phyloP scores from a whole-genome alignment of 2,888 invertebrate genomes.

The Alloplasta piceator region DNA sequence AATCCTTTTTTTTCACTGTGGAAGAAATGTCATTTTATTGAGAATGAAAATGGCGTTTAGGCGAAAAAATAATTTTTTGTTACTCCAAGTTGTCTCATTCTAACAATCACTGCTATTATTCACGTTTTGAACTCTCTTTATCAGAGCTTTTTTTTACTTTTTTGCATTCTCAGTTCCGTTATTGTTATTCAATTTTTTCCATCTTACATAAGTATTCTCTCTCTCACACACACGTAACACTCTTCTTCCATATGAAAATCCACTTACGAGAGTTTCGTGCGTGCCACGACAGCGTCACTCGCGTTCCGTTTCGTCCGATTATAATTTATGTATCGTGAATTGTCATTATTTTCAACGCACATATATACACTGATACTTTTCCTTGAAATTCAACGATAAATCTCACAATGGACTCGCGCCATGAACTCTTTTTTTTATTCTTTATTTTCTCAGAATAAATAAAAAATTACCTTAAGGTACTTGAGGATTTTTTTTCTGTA shows the following conservation, averaged over 20 bases:
- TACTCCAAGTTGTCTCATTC: no score
- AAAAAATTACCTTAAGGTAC: background rate
- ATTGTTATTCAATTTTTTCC: conserved; percentile 68
- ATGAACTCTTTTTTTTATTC: conserved; percentile 7
- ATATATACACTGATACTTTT: conserved; percentile 16
- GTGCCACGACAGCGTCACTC: conserved; percentile 9
- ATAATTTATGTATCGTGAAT: conserved; percentile 27
- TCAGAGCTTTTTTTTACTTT: conserved; percentile 25
- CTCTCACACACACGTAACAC: conserved; percentile 9
- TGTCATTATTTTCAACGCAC: conserved; percentile 19
- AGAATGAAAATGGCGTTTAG: no score
- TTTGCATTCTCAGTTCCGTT: conserved; percentile 65
- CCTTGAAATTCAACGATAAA: background rate
- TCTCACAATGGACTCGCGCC: background rate
- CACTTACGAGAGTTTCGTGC: conserved; percentile 33
- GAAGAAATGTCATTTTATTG: no score
- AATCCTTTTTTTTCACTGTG: no score
- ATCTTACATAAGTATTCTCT: conserved; percentile 56
- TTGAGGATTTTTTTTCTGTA: background rate
- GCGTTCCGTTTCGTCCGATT: conserved; percentile 30
- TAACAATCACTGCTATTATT: no score
- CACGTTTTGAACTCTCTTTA: background rate
- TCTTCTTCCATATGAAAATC: conserved; percentile 23
- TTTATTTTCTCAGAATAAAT: background rate
- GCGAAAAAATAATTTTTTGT: no score